A percentile compares a stretch with the other conserved stretches of the same genome.
phyloP scores from a whole-genome alignment of 2,888 invertebrate genomes.

The Anthophora plumipes region DNA sequence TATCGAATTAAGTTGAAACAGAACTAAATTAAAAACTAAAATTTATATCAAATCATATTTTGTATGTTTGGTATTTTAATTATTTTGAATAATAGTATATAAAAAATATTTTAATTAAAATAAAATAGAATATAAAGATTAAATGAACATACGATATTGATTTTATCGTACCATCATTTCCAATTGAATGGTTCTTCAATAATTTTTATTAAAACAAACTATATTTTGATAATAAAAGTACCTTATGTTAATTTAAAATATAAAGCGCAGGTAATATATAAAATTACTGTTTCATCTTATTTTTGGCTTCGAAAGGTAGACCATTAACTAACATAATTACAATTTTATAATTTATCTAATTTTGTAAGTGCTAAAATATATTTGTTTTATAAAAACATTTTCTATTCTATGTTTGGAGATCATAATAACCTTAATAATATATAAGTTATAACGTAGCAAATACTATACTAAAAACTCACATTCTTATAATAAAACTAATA shows the following conservation, averaged over 20 bases:
- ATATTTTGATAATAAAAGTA: neutral
- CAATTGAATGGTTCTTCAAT: constrained; percentile 16
- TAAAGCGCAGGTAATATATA: neutral
- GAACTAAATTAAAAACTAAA: neutral
- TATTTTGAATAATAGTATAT: constrained; percentile 3
- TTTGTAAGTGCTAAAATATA: neutral
- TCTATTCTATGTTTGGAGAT: constrained; percentile 24
- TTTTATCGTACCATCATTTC: constrained; percentile 18
- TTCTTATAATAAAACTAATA: constrained; percentile 7
- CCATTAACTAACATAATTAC: neutral
- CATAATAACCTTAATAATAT: constrained; percentile 11
- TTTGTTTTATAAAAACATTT: constrained; percentile 17
- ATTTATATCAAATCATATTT: neutral
- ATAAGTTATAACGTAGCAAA: neutral
- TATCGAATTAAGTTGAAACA: neutral
- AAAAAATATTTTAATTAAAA: constrained; percentile 7
- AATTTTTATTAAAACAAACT: neutral
- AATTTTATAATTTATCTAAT: too few relatives aligned
- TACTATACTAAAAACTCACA: constrained; percentile 1
- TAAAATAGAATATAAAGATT: constrained; percentile 13
- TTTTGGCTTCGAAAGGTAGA: neutral
- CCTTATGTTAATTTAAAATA: constrained; percentile 7
- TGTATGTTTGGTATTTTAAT: neutral
- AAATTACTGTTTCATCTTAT: neutral
- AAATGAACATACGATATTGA: constrained; percentile 24